Conservation (phyloP, 2,113 vertebrate genomes). For the Girardinichthys multiradiatus region DNA sequence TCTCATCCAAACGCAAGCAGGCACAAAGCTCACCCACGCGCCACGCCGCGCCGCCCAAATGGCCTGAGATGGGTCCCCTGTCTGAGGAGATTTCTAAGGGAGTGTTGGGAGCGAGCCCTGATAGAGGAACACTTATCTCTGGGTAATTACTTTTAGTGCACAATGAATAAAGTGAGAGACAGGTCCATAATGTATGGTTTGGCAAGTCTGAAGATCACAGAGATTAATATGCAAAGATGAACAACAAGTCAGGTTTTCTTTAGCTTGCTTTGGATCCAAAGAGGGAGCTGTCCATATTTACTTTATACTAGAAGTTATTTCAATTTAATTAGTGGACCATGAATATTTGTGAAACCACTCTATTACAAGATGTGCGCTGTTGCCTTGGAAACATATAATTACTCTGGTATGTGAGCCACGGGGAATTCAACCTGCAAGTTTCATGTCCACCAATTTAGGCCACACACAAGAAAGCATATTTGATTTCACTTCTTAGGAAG, state of each 20-base stretch:
- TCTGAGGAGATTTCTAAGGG: conserved; percentile 70
- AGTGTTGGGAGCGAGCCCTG: conserved; percentile 53
- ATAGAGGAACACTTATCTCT: conserved; percentile 75
- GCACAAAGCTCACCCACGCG: conserved; percentile 59
- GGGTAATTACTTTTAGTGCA: conserved; percentile 77
- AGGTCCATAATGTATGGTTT: conserved; percentile 74
- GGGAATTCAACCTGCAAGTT: conserved; percentile 33
- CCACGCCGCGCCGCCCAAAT: conserved; percentile 59
- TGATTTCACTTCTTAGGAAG: conserved; percentile 47
- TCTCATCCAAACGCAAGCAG: conserved; percentile 62
- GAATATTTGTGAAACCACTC: conserved; percentile 36
- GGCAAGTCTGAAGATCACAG: conserved; percentile 67
- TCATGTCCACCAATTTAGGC: conserved; percentile 31
- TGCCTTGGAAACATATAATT: conserved; percentile 36
- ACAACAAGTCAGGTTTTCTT: conserved; percentile 68
- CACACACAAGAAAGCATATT: conserved; percentile 32
- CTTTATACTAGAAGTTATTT: conserved; percentile 50
- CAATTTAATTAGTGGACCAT: conserved; percentile 62
- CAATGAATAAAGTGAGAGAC: conserved; percentile 79
- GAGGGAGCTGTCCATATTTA: conserved; percentile 53
- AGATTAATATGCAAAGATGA: conserved; percentile 73
- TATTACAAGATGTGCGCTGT: conserved; percentile 26
- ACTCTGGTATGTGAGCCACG: conserved; percentile 19
- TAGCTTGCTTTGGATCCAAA: conserved; percentile 43
- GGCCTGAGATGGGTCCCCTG: conserved; percentile 58